phyloP scores from a whole-genome alignment of 2,888 invertebrate genomes.

The Nomada flava region DNA sequence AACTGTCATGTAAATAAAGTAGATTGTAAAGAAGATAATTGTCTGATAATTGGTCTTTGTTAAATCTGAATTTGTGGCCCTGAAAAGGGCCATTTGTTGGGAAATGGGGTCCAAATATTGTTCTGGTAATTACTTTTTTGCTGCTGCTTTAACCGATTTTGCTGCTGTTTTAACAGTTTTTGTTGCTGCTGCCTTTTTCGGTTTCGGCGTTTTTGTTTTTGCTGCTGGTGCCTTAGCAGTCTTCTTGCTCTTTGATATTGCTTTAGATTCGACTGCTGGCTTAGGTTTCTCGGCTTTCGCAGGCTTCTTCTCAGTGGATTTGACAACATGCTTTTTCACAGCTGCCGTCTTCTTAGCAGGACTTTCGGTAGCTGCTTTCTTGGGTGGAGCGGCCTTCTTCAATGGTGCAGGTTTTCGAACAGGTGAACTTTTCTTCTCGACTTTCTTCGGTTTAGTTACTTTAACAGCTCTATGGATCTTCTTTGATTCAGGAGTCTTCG shows the following conservation, averaged over 20 bases:
- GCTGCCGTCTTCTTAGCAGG: constrained; percentile 57
- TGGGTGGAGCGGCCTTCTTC: constrained; percentile 57
- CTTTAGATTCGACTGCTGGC: constrained; percentile 26
- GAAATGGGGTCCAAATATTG: neutral
- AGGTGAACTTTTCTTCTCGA: constrained; percentile 46
- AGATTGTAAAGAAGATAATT: constrained; percentile 20
- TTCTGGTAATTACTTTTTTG: constrained; percentile 62
- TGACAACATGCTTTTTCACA: constrained; percentile 40
- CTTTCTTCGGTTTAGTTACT: constrained; percentile 25
- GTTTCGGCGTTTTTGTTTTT: constrained; percentile 73
- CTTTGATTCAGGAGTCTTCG: constrained; percentile 43
- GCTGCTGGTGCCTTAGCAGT: constrained; percentile 73
- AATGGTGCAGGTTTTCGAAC: constrained; percentile 60
- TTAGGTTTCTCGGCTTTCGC: constrained; percentile 56
- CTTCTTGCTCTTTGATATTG: constrained; percentile 58
- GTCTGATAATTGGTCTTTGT: constrained; percentile 31
- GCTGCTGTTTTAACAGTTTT: constrained; percentile 61
- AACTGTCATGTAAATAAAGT: constrained; percentile 13
- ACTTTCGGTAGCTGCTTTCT: constrained; percentile 32
- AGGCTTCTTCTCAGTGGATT: constrained; percentile 36
- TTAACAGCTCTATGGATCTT: constrained; percentile 39
- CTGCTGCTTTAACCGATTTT: constrained; percentile 59
- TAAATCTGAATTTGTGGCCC: constrained; percentile 59
- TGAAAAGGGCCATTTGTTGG: constrained; percentile 70
- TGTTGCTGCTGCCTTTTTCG: constrained; percentile 73